Evolutionary conservation across 1,140 invertebrate genomes (phyloP), one percentile per base, ranked within the genome.

Genomic region (Solenopsis invicta): DNA sequence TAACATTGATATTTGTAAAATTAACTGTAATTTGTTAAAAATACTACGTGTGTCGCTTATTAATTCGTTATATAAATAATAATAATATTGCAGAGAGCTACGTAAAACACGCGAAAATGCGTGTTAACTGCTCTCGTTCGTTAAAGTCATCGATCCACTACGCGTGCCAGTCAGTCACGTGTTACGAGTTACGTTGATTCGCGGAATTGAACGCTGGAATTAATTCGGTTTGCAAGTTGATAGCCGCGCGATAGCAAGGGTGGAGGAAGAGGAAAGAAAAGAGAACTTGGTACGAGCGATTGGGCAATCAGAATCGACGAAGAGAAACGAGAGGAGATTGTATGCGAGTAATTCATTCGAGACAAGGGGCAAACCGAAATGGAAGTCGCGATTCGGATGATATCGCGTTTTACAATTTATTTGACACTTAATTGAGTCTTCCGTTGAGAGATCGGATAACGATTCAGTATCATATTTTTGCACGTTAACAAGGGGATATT

Each of bases 221-320:
- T 91, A 91, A 91, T 90, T 90, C 80, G 81, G 87, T 86, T 88
- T 54, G 88, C 66, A 59, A 89, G 61, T 41, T 56, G 64, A 85
- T 85, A 85, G 77, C 67, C 69, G 41, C n/a, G 24, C 12, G 67
- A 52, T 72, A 34, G 29, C n/a, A 16, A 66, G n/a, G 45, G 4
- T 6, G 18, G 45, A n/a, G 4, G 66, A 12, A 10, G 62, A n/a
- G 24, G 34, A 21, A 62, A 50, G 6, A 29, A 24, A 61, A 66
- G 67, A 48, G 34, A 61, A 85, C n/a, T 90, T 76, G 75, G 66
- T 72, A 77, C 8, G 76, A 76, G 66, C 66, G 77, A 84, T 88
- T 67, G 67, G 41, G 69, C 67, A 74, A 89, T 89, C 88, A 71
- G 54, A 76, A 66, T 41, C 21, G 84, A 61, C 54, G 18, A 54